These are phyloP conservation scores for Troides aeacus DNA, from an alignment of 2,888 invertebrate genomes.

Conservation along the genomic window DNA sequence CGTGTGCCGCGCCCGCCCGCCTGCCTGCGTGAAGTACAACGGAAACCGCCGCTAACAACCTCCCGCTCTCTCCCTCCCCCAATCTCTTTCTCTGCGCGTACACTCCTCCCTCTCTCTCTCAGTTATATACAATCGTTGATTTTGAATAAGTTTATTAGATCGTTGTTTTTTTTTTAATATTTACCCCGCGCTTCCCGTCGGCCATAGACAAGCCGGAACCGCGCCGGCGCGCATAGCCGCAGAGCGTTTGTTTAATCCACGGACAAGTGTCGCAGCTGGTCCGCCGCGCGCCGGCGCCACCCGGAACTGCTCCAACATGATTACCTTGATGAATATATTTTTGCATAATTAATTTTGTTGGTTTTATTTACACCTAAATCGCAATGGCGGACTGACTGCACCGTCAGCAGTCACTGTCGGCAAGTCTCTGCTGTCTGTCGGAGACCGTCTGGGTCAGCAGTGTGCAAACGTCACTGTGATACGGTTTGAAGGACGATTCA, in stretches of 20 bases:
- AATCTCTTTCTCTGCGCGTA: too few relatives aligned
- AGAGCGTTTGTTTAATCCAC: not conserved
- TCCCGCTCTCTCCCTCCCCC: too few relatives aligned
- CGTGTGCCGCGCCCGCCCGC: not conserved
- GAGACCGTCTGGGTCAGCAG: too few relatives aligned
- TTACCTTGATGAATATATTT: slow-evolving; percentile 28
- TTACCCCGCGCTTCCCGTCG: slow-evolving; percentile 16
- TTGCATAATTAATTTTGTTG: slow-evolving; percentile 22
- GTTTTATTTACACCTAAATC: slow-evolving; percentile 1
- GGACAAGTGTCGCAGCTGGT: slow-evolving; percentile 6
- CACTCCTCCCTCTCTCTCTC: not conserved
- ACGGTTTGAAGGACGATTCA: too few relatives aligned
- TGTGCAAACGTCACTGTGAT: too few relatives aligned
- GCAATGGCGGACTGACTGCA: not conserved
- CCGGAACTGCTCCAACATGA: not conserved
- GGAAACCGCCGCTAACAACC: slow-evolving; percentile 7
- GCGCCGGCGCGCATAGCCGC: not conserved
- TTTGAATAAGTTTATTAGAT: slow-evolving; percentile 36
- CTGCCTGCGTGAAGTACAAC: slow-evolving; percentile 32
- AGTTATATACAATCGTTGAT: slow-evolving; percentile 36
- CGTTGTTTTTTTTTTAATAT: slow-evolving; percentile 18
- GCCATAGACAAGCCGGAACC: not conserved
- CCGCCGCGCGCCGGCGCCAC: not conserved
- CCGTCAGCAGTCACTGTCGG: not conserved
- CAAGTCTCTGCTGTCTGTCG: too few relatives aligned